These are phyloP conservation scores for Arvicanthis niloticus DNA, from an alignment of 2,113 vertebrate genomes.

Conservation along the genomic window DNA sequence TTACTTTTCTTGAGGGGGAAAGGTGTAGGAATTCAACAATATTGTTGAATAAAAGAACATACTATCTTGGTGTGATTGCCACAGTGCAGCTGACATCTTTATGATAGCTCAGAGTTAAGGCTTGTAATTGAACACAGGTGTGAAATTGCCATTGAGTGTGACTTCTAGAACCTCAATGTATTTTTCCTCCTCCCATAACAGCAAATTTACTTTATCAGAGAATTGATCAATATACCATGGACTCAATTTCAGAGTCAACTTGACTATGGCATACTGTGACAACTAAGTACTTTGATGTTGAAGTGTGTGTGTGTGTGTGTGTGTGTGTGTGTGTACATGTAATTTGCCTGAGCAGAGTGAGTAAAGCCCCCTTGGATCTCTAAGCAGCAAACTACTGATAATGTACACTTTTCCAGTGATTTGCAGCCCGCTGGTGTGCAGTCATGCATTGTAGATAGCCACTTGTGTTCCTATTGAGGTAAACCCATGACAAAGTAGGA, in stretches of 20 bases:
- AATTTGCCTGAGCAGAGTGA: neutral
- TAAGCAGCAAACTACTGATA: neutral
- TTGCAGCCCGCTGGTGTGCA: neutral
- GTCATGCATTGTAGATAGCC: neutral
- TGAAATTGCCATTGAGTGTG: conserved; percentile 30
- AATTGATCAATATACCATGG: conserved; percentile 52
- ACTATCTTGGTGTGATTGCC: neutral
- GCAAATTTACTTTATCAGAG: conserved; percentile 62
- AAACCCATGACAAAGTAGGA: neutral
- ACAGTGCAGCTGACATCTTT: conserved; percentile 4
- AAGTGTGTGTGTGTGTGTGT: neutral
- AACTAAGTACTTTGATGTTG: conserved; percentile 9
- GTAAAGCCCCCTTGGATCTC: neutral
- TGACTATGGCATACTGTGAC: conserved; percentile 12
- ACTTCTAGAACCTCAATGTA: conserved; percentile 4
- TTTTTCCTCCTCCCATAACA: conserved; percentile 54
- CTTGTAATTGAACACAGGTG: conserved; percentile 72
- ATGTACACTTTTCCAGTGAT: neutral
- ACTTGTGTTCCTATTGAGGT: neutral
- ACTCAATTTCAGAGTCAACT: conserved; percentile 58
- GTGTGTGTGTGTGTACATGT: neutral
- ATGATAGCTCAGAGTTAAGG: neutral
- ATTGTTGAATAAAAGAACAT: neutral
- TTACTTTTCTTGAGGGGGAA: neutral
- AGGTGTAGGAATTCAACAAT: neutral